Evolutionary conservation across 2,888 invertebrate genomes (phyloP).

Genomic region (Orchesella flavescens): DNA sequence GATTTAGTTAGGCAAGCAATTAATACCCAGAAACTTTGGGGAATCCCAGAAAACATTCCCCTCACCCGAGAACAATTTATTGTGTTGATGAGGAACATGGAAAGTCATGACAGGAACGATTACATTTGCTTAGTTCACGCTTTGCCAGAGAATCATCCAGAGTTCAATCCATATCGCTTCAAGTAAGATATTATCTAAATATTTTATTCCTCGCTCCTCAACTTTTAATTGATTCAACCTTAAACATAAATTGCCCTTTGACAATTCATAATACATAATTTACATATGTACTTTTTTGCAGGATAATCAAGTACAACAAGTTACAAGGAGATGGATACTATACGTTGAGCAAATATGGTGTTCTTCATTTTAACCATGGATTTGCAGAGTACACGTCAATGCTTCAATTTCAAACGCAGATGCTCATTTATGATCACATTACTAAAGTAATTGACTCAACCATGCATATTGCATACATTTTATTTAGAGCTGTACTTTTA

Average conservation of each 20-base stretch:
- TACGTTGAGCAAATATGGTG: conserved; percentile 87
- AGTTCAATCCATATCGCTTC: conserved; percentile 69
- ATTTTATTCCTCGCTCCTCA: no score
- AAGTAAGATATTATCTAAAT: conserved; percentile 45
- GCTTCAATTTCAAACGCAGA: conserved; percentile 68
- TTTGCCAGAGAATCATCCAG: conserved; percentile 48
- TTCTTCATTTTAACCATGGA: conserved; percentile 78
- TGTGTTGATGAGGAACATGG: conserved; percentile 64
- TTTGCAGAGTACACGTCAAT: conserved; percentile 65
- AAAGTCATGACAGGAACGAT: conserved; percentile 67
- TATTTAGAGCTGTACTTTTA: no score
- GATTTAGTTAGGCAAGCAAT: conserved; percentile 65
- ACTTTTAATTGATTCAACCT: no score
- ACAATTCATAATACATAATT: no score
- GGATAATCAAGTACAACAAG: conserved; percentile 83
- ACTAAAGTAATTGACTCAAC: conserved; percentile 19
- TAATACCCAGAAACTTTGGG: conserved; percentile 67
- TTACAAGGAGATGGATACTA: conserved; percentile 83
- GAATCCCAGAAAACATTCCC: conserved; percentile 64
- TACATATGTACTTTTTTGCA: conserved; percentile 73
- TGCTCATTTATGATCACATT: conserved; percentile 66
- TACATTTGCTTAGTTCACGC: conserved; percentile 67
- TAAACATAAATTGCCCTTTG: no score
- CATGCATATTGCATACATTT: conserved; percentile 23
- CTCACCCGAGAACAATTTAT: conserved; percentile 65